Evolutionary conservation across 2,113 vertebrate genomes (phyloP).

Genomic region (Chinchilla lanigera): DNA sequence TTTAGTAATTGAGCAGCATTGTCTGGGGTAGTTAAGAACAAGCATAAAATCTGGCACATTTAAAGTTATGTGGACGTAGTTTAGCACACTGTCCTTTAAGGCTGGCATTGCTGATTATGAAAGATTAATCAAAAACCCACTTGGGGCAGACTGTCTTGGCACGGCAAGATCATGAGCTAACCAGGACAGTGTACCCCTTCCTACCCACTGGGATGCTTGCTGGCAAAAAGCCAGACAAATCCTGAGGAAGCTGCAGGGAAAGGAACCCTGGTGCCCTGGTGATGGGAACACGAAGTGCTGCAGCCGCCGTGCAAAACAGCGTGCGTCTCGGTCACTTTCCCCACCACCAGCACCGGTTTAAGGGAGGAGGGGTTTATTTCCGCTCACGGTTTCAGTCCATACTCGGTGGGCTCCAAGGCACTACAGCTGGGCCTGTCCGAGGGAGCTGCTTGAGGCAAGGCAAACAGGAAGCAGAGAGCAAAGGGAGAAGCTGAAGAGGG

Average conservation of each 20-base stretch:
- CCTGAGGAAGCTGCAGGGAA: not conserved
- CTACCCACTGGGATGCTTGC: not conserved
- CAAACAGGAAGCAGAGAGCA: not conserved
- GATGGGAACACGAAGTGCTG: not conserved
- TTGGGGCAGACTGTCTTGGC: not conserved
- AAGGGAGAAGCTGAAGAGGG: not conserved
- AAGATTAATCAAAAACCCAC: constrained; percentile 14
- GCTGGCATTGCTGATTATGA: not conserved
- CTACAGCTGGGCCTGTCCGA: not conserved
- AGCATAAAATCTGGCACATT: not conserved
- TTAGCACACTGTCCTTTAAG: not conserved
- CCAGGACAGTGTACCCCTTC: not conserved
- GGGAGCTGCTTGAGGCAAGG: not conserved
- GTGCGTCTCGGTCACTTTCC: not conserved
- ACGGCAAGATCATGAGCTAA: not conserved
- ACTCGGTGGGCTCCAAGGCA: not conserved
- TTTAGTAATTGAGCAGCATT: not conserved
- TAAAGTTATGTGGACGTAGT: not conserved
- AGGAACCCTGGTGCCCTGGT: not conserved
- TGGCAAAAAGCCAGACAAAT: not conserved
- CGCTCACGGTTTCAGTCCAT: not conserved
- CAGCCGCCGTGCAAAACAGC: not conserved
- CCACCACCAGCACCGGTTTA: not conserved
- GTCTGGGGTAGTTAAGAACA: not conserved
- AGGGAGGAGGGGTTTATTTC: not conserved